phyloP scores from a whole-genome alignment of 2,113 vertebrate genomes.

The Macquaria australasica region DNA sequence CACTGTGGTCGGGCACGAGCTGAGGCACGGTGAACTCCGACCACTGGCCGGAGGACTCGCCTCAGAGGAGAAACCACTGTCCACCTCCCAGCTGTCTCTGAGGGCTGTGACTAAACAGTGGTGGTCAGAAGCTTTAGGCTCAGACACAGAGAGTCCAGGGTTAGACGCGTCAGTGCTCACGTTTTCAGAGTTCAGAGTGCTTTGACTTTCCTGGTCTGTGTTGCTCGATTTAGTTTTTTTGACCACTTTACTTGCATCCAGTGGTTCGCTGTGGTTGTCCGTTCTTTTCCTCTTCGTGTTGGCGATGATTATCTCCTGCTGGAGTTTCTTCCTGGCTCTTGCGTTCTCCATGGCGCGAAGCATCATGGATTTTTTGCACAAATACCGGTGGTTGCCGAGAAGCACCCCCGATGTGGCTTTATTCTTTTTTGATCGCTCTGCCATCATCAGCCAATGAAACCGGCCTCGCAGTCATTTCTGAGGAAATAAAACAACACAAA shows the following conservation, averaged over 20 bases:
- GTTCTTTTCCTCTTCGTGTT: slow-evolving; percentile 48
- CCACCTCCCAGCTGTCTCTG: slow-evolving; percentile 73
- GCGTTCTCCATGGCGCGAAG: slow-evolving; percentile 14
- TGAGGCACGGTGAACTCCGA: slow-evolving; percentile 56
- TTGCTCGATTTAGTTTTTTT: background rate
- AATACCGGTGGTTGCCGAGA: slow-evolving; percentile 49
- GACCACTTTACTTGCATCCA: background rate
- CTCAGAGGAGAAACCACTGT: slow-evolving; percentile 81
- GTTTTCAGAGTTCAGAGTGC: slow-evolving; percentile 19
- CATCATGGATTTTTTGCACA: slow-evolving; percentile 48
- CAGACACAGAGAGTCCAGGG: background rate
- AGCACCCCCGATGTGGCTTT: slow-evolving; percentile 42
- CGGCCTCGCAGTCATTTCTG: slow-evolving; percentile 49
- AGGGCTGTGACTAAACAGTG: background rate
- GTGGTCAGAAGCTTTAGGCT: background rate
- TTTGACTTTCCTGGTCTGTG: background rate
- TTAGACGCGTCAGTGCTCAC: background rate
- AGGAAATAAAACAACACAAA: background rate
- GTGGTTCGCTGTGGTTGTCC: background rate
- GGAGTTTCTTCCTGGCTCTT: slow-evolving; percentile 35
- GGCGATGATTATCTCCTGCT: background rate
- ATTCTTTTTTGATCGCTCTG: background rate
- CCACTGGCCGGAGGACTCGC: slow-evolving; percentile 64
- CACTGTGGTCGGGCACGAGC: slow-evolving; percentile 56
- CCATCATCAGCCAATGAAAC: slow-evolving; percentile 11